phyloP scores from a whole-genome alignment of 2,113 vertebrate species.

The Salvator merianae region DNA sequence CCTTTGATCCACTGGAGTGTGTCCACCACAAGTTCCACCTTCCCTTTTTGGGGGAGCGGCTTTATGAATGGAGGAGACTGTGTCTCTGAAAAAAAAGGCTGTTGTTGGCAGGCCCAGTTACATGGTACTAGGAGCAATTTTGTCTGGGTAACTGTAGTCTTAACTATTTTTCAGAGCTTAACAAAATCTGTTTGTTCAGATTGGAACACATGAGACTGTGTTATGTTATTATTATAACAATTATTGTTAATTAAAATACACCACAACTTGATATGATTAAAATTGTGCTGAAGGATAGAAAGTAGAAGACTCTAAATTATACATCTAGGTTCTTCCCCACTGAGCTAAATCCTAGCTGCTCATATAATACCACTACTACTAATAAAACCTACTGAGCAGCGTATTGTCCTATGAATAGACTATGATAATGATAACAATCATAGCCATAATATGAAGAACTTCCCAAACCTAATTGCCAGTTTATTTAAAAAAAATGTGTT shows the following conservation, averaged over 20 bases:
- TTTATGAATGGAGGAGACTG: too few species aligned
- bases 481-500: constrained; percentile 4
- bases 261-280: constrained; percentile 1
- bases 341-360: background rate
- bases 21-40: too few species aligned
- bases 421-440: background rate
- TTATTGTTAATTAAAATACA: background rate
- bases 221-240: background rate
- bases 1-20: too few species aligned
- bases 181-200: background rate
- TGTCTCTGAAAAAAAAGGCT: too few species aligned
- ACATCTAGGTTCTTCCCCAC: background rate
- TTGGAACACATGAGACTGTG: background rate
- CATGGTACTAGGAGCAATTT: background rate
- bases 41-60: too few species aligned
- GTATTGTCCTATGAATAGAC: background rate
- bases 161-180: background rate
- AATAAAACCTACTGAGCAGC: background rate
- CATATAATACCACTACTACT: background rate
- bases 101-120: too few species aligned
- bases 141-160: background rate
- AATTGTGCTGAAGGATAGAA: background rate
- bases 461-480: constrained; percentile 14
- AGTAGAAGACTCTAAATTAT: background rate
- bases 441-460: background rate